These are phyloP conservation scores for Discoglossus pictus DNA, from an alignment of 2,797 vertebrate species.

Conservation along the genomic window DNA sequence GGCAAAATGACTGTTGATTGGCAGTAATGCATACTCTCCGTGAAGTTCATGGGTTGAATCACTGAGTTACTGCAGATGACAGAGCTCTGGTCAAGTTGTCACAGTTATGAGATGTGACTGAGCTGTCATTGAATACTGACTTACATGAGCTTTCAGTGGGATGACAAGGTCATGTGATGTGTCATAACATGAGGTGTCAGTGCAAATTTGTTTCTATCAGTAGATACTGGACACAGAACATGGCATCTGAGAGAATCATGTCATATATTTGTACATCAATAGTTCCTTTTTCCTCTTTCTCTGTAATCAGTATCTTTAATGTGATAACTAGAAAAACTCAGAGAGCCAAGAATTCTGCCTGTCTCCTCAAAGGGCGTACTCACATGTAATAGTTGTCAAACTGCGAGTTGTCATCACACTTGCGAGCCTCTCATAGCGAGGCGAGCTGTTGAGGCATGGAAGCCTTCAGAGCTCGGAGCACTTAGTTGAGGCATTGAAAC, in stretches of 20 bases:
- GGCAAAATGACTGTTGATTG: neutral
- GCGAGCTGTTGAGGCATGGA: too few species aligned
- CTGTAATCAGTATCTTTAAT: too few species aligned
- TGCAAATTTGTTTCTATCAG: slow-evolving; percentile 10
- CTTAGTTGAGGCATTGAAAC: too few species aligned
- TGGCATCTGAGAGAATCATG: slow-evolving; percentile 18
- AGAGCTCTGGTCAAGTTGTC: slow-evolving; percentile 23
- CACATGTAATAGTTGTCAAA: too few species aligned
- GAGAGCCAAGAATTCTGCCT: too few species aligned
- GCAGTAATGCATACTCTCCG: neutral
- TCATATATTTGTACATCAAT: slow-evolving; percentile 1
- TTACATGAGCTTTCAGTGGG: slow-evolving; percentile 18
- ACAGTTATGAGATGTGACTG: slow-evolving; percentile 34
- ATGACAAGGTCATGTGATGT: slow-evolving; percentile 17
- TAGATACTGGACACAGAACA: slow-evolving; percentile 9
- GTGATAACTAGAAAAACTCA: too few species aligned
- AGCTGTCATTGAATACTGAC: slow-evolving; percentile 29
- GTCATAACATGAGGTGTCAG: slow-evolving; percentile 29
- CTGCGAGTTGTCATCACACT: too few species aligned
- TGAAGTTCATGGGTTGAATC: neutral
- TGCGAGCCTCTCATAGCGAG: too few species aligned
- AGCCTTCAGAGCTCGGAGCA: too few species aligned
- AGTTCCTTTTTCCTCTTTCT: too few species aligned
- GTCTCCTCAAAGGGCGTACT: too few species aligned
- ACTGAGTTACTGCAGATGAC: slow-evolving; percentile 5